phyloP scores from a whole-genome alignment of 2,113 vertebrate genomes.

The Fregata magnificens region DNA sequence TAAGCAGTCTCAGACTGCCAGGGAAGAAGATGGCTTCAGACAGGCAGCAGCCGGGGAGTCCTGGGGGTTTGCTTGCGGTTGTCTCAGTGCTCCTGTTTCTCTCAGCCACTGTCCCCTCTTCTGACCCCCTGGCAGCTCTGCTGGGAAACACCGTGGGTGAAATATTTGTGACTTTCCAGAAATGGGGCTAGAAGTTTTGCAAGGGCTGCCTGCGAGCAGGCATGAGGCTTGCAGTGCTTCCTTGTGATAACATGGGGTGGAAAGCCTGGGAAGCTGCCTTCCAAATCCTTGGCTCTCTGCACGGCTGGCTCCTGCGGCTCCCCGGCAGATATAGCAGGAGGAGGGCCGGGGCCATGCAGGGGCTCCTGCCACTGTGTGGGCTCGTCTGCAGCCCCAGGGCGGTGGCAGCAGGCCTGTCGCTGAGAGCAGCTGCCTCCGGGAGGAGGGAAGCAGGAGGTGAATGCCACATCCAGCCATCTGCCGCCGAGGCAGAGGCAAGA shows the following conservation, averaged over 20 bases:
- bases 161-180: background rate
- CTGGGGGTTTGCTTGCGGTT: background rate
- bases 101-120: background rate
- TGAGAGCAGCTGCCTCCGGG: background rate
- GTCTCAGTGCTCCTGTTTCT: background rate
- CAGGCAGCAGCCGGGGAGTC: background rate
- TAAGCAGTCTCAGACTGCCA: background rate
- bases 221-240: background rate
- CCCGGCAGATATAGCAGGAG: background rate
- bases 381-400: background rate
- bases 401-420: background rate
- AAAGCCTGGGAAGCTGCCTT: background rate
- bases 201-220: background rate
- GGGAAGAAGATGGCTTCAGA: background rate
- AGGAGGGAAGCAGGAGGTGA: background rate
- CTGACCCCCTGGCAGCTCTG: background rate
- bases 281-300: background rate
- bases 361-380: background rate
- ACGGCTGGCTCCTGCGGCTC: background rate
- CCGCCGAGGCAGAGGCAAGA: background rate
- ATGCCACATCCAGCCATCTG: background rate
- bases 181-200: background rate
- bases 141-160: background rate
- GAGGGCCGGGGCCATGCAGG: background rate
- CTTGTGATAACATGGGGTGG: accelerated